Percentiles rank a stretch among this genome's conserved stretches.
Evolutionary conservation across 2,797 vertebrate genomes (phyloP).

Genomic region (Florisuga fusca): DNA sequence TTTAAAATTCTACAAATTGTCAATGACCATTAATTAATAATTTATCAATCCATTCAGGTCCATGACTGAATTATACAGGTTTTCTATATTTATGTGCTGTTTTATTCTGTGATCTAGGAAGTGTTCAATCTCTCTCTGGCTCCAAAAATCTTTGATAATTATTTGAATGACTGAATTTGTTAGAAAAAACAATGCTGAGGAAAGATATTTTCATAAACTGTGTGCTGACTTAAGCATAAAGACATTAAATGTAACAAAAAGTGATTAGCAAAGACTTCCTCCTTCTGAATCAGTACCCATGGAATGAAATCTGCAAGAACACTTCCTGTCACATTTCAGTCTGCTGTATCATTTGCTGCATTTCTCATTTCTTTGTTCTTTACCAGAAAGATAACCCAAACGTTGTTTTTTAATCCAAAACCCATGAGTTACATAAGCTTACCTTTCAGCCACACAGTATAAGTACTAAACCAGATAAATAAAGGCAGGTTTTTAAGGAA

Average conservation of each 20-base stretch:
- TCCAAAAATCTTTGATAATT: neutral
- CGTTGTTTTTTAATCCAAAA: neutral
- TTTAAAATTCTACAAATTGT: neutral
- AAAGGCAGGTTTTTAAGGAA: neutral
- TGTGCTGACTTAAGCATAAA: neutral
- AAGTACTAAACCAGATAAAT: neutral
- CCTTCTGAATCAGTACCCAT: neutral
- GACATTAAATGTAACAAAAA: neutral
- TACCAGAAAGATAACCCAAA: neutral
- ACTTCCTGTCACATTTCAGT: neutral
- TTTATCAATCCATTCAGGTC: neutral
- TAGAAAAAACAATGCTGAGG: neutral
- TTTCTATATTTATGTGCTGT: neutral
- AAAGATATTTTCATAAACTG: neutral
- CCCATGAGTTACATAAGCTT: neutral
- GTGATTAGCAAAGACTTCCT: neutral
- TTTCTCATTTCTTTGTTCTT: neutral
- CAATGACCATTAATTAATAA: neutral
- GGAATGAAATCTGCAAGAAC: neutral
- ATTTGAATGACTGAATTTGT: neutral
- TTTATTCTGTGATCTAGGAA: neutral
- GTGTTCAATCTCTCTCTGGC: neutral
- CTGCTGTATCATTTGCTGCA: neutral
- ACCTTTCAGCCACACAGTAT: neutral
- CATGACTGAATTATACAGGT: neutral